Base-by-base conservation (phyloP, 1,140 invertebrate genomes). In the Steinernema khuongi region DNA sequence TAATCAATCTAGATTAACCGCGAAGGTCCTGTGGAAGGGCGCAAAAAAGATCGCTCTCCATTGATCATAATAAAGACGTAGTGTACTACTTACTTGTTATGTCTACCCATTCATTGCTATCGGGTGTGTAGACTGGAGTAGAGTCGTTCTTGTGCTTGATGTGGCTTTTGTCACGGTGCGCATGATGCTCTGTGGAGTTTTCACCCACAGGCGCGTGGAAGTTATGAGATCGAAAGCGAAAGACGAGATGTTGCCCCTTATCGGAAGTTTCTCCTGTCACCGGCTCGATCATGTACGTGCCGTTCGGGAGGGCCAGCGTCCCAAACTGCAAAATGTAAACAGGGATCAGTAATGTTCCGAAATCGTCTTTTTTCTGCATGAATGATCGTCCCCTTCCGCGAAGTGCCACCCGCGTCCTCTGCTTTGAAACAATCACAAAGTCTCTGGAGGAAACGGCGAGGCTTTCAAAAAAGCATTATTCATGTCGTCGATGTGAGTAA, bases 281-380 rank as follows among this genome's bases (percentile, higher is more conserved):
- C 4, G 82, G 82, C 67, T 83, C 82, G 67, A 83, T 80, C 14
- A 83, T 30, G 41, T 81, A 85, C n/a, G 82, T 72, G 2, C 82
- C 82, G 67, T 82, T 79, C 28, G 72, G 44, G 19, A 83, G 70
- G 1, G 80, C 77, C 19, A 83, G 74, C 31, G 81, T 76, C 33
- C 82, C 82, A 66, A 82, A 83, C 82, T 83, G 70, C 41, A 79
- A 75, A 18, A 74, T 1, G 30, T 19, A 28, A n/a, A 28, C 4
- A 44, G 28, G 17, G 28, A 17, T 80, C 68, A 43, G 75, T 44
- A 75, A 68, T 26, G 1, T 29, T 41, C 14, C n/a, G 26, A 22
- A 74, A 79, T 43, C 29, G 29, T 22, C 22, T 76, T 28, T 71
- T 43, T 72, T 18, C 30, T 26, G 19, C 69, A 74, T 71, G 36